Base-by-base conservation (phyloP, 2,797 vertebrate species). In the Xenops minutus region DNA sequence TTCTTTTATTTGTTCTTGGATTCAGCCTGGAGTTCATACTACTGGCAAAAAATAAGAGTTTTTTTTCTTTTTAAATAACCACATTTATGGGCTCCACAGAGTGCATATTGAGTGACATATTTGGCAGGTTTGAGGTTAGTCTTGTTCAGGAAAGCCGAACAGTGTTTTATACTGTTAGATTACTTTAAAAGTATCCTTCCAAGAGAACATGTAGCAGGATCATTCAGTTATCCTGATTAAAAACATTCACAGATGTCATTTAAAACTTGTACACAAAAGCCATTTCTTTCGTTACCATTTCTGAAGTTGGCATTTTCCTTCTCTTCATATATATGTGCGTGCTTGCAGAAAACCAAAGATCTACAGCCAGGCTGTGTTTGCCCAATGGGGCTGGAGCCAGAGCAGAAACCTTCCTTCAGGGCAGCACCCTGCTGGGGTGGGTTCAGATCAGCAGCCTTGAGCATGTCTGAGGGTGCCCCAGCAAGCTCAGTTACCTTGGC, bases 121-220 rank as follows among this genome's bases (percentile, higher is more conserved):
- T 92, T 93, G 88, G 44, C 56, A 75, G 72, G 32, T 83, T 83
- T 84, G 54, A 73, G 46, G 72, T 80, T 58, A 82, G 2, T 61
- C 69, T 64, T 69, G 34, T 73, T 90, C 66, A 58, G 82, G 39
- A 88, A 88, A 92, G 51, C 63, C 81, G 39, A 61, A 67, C 51
- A 15, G 80, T 89, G 75, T 88, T 96, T 95, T 85, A 32, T 20
- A 32, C 27, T 81, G 77, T 91, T 95, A 91, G 56, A 86, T 97
- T 95, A 83, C 36, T 92, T 91, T 48, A 73, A 92, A 92, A 93
- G 29, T 75, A 76, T 92, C 21, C 43, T 87, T 75, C 92, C 75
- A 90, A 80, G 49, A 67, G 48, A 91, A 16, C 43, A 29, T 56
- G 15, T 80, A 79, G 26, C n/a, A 85, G 62, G 43, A 87, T 71